phyloP scores from a whole-genome alignment of 2,113 vertebrate genomes.

The Chauna torquata region DNA sequence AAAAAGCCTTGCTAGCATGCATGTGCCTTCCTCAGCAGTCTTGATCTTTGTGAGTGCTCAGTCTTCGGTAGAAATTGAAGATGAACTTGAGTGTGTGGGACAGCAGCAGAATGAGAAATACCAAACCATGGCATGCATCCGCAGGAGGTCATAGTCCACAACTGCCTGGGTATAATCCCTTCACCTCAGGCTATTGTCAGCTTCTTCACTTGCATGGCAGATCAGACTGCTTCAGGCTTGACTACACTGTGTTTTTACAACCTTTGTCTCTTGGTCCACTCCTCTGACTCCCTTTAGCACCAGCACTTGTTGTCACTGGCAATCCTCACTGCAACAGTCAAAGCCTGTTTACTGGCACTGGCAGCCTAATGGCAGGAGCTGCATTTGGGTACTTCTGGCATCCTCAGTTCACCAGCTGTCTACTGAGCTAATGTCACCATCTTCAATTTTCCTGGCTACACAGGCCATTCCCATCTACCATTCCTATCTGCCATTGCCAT shows the following conservation, averaged over 20 bases:
- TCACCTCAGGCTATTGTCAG: background rate
- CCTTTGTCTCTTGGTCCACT: background rate
- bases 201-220: background rate
- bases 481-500: background rate
- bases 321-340: background rate
- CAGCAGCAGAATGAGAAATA: background rate
- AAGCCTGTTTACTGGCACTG: background rate
- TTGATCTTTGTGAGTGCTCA: background rate
- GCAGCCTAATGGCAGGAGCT: background rate
- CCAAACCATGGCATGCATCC: background rate
- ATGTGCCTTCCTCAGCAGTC: background rate
- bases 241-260: background rate
- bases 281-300: background rate
- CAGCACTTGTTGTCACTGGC: background rate
- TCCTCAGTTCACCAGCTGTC: background rate
- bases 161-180: background rate
- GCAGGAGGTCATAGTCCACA: background rate
- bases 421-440: background rate
- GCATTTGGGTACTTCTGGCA: background rate
- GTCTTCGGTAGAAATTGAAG: background rate
- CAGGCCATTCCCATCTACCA: background rate
- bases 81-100: background rate
- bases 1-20: background rate
- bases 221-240: background rate
- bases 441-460: background rate